A percentile compares a stretch with the other conserved stretches of the same genome.
phyloP scores from a whole-genome alignment of 1,140 invertebrate genomes.

The Lucilia cuprina region DNA sequence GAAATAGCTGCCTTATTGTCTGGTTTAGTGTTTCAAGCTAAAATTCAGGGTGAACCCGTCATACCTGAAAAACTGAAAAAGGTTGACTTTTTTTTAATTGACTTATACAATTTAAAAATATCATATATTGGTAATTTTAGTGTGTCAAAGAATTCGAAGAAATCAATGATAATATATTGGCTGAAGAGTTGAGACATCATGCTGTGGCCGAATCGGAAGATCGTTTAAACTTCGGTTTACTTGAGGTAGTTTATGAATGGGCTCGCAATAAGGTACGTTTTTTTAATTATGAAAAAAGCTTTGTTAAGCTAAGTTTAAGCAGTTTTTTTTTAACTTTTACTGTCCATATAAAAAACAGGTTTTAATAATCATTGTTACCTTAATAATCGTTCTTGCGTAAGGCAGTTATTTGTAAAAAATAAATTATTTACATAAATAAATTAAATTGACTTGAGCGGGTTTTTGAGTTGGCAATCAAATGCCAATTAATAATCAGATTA shows the following conservation, averaged over 20 bases:
- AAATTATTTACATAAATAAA: no score
- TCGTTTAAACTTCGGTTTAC: slow-evolving; percentile 87
- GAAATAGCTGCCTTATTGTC: slow-evolving; percentile 94
- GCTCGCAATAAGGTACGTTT: slow-evolving; percentile 77
- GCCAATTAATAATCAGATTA: no score
- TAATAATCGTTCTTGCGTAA: no score
- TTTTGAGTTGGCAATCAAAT: no score
- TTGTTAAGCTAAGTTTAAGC: no score
- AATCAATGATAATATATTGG: slow-evolving; percentile 55
- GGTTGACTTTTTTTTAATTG: slow-evolving; percentile 50
- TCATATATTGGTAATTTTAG: background rate
- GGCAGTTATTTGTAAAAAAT: no score
- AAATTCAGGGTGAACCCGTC: slow-evolving; percentile 67
- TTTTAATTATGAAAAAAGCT: no score
- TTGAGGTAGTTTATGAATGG: slow-evolving; percentile 96
- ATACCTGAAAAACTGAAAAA: slow-evolving; percentile 67
- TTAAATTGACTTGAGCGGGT: no score
- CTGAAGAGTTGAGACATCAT: slow-evolving; percentile 50
- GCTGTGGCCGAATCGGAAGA: slow-evolving; percentile 51
- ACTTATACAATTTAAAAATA: background rate
- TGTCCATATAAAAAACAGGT: no score
- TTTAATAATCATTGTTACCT: no score
- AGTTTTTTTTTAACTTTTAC: no score
- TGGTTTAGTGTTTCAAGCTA: slow-evolving; percentile 90
- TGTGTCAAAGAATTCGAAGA: slow-evolving; percentile 55